Evolutionary conservation across 2,888 invertebrate genomes (phyloP).

Genomic region (Eupsilia transversa): DNA sequence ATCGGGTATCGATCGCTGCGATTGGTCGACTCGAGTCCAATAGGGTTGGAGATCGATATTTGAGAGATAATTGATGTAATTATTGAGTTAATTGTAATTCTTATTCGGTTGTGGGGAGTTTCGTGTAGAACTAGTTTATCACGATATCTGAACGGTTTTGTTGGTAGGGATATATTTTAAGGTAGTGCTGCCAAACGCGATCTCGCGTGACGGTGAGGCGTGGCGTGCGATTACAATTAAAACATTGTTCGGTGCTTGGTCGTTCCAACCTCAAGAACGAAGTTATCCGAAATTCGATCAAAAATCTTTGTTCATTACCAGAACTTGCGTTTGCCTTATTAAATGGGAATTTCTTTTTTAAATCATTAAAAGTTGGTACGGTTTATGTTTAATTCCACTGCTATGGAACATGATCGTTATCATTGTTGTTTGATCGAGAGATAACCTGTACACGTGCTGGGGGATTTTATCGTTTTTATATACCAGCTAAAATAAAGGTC

Average conservation of each 20-base stretch:
- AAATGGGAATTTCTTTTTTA: conserved; percentile 44
- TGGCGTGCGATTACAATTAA: conserved; percentile 87
- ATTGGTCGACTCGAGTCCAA: conserved; percentile 77
- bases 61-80: conserved; percentile 61
- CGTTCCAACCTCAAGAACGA: conserved; percentile 66
- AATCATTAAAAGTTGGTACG: conserved; percentile 34
- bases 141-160: conserved; percentile 69
- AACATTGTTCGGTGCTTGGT: conserved; percentile 79
- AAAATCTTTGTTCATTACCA: conserved; percentile 63
- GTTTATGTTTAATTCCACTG: conserved; percentile 33
- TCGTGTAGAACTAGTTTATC: conserved; percentile 75
- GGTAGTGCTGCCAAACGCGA: conserved; percentile 82
- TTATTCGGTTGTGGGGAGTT: conserved; percentile 57
- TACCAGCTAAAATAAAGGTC: conserved; percentile 6
- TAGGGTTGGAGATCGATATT: conserved; percentile 73
- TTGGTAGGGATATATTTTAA: conserved; percentile 64
- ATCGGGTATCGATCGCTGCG: conserved; percentile 65
- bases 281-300: conserved; percentile 72
- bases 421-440: conserved; percentile 36
- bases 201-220: conserved; percentile 89
- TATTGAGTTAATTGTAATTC: conserved; percentile 57
- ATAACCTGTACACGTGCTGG: conserved; percentile 14
- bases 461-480: conserved; percentile 3
- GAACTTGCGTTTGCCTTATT: conserved; percentile 46
- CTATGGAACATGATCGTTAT: conserved; percentile 39